Percentiles rank a stretch among this genome's conserved stretches.
phyloP scores from a whole-genome alignment of 37 sponge, comb jelly and placozoan genomes.

The Cladorhizidae sp. region DNA sequence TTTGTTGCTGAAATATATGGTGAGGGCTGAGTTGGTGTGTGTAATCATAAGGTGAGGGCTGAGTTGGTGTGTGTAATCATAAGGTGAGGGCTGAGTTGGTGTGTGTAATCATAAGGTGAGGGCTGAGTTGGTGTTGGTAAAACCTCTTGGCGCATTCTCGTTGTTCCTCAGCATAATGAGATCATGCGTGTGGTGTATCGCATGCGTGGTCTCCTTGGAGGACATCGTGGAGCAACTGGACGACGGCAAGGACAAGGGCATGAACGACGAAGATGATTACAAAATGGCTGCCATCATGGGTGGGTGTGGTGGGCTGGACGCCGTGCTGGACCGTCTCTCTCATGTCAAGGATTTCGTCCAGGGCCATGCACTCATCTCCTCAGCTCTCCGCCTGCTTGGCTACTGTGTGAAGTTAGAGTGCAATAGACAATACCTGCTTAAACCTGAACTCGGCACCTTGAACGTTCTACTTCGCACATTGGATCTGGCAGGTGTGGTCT shows the following conservation, averaged over 20 bases:
- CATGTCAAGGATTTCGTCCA: conserved; percentile 64
- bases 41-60: too few species aligned
- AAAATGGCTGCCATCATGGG: conserved; percentile 82
- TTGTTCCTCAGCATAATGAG: conserved; percentile 38
- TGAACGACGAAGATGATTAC: conserved; percentile 84
- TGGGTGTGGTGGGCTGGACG: conserved; percentile 83
- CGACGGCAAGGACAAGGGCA: conserved; percentile 52
- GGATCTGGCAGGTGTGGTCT: conserved; percentile 45
- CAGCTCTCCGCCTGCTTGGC: conserved; percentile 77
- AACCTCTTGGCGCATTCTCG: too few species aligned
- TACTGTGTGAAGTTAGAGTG: conserved; percentile 83
- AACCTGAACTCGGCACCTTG: conserved; percentile 75
- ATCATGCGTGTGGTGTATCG: conserved; percentile 88
- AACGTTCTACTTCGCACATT: conserved; percentile 59
- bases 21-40: too few species aligned
- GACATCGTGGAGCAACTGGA: conserved; percentile 86
- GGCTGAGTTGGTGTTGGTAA: too few species aligned
- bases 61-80: too few species aligned
- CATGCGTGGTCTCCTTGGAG: conserved; percentile 95
- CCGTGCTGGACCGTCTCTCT: conserved; percentile 67
- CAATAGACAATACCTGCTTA: conserved; percentile 71
- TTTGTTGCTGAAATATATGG: too few species aligned
- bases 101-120: too few species aligned
- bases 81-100: too few species aligned
- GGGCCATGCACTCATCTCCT: conserved; percentile 70